Percentiles rank a stretch among this genome's conserved stretches.
phyloP scores from a whole-genome alignment of 2,888 invertebrate species.

The Melinaea menophilus region DNA sequence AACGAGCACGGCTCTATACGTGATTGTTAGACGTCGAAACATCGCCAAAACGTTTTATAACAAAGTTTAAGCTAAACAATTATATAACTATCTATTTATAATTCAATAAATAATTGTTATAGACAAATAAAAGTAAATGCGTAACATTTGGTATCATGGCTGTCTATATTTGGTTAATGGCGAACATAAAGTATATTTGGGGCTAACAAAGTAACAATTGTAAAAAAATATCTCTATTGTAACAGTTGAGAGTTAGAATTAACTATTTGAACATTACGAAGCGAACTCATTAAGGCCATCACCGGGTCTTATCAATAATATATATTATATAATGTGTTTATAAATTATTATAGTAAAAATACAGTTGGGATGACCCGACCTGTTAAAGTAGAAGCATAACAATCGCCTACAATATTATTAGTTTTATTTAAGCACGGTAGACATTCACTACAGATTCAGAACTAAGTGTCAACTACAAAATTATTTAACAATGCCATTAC shows the following conservation, averaged over 20 bases:
- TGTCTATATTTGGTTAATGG: conserved; percentile 31
- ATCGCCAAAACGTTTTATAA: conserved; percentile 36
- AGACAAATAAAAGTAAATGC: conserved; percentile 52
- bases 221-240: conserved; percentile 33
- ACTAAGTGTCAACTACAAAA: conserved; percentile 35
- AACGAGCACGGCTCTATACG: neutral
- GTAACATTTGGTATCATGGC: conserved; percentile 52
- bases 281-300: conserved; percentile 5
- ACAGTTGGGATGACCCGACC: conserved; percentile 14
- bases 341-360: neutral
- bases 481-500: conserved; percentile 46
- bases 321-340: neutral
- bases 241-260: conserved; percentile 18
- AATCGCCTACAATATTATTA: conserved; percentile 20
- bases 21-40: conserved; percentile 21
- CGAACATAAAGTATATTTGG: conserved; percentile 29
- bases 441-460: conserved; percentile 17
- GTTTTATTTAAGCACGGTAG: conserved; percentile 26
- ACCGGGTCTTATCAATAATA: neutral
- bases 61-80: conserved; percentile 33
- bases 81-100: conserved; percentile 33
- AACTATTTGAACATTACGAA: conserved; percentile 3
- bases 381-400: conserved; percentile 21
- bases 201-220: conserved; percentile 32
- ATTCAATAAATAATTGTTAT: conserved; percentile 35